phyloP scores from a whole-genome alignment of 1,140 invertebrate genomes.

The Drosophila subobscura region DNA sequence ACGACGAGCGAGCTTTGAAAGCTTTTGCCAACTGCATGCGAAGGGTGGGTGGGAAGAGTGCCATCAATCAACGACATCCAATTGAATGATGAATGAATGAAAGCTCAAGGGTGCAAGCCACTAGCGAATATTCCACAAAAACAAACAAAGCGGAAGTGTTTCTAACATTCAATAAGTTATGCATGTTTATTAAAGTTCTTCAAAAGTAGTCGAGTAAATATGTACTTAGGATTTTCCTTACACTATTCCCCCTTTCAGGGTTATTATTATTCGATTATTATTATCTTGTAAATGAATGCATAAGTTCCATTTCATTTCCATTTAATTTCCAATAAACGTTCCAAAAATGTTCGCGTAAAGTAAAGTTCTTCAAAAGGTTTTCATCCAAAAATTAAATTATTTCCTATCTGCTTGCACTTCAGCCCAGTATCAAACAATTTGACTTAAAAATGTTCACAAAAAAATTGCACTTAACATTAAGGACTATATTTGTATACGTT shows the following conservation, averaged over 20 bases:
- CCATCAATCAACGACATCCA: constrained; percentile 29
- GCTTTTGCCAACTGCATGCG: constrained; percentile 21
- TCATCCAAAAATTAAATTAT: constrained; percentile 24
- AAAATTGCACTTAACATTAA: constrained; percentile 4
- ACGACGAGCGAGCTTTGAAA: background rate
- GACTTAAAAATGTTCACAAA: constrained; percentile 28
- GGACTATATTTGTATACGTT: constrained; percentile 5
- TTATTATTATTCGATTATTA: constrained; percentile 2
- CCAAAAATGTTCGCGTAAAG: constrained; percentile 13
- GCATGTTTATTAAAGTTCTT: constrained; percentile 31
- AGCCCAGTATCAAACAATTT: constrained; percentile 3
- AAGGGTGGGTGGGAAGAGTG: constrained; percentile 9
- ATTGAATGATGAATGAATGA: constrained; percentile 3
- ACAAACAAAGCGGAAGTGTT: too few relatives aligned
- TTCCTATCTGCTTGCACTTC: background rate
- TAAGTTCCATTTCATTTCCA: constrained; percentile 9
- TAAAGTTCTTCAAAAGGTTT: constrained; percentile 38
- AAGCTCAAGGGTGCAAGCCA: constrained; percentile 14
- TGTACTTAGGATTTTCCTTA: constrained; percentile 13
- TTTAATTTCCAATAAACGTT: constrained; percentile 32
- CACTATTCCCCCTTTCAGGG: background rate
- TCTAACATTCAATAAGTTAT: constrained; percentile 8
- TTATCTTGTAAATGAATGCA: constrained; percentile 7
- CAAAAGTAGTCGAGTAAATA: constrained; percentile 37
- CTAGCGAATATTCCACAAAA: too few relatives aligned